Conservation (phyloP, 2,888 invertebrate genomes). For the Aphrophora alni region DNA sequence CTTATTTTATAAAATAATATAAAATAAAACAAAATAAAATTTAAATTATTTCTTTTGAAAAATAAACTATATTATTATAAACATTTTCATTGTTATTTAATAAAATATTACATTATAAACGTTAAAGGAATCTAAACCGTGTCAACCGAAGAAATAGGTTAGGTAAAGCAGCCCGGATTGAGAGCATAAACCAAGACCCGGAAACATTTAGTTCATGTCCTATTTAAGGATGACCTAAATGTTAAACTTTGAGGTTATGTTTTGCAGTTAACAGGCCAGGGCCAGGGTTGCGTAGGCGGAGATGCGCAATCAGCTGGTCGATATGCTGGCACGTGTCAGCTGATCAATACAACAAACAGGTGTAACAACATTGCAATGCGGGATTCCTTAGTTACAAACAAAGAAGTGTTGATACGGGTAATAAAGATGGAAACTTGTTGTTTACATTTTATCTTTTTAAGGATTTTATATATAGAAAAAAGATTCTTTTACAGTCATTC, state of each 20-base stretch:
- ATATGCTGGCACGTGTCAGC: conserved; percentile 1
- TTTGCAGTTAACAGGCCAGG: background rate
- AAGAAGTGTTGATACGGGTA: background rate
- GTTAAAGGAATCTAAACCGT: background rate
- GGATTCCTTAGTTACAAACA: no score
- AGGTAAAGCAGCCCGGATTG: background rate
- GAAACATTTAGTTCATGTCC: conserved; percentile 15
- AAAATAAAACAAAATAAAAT: no score
- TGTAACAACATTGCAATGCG: background rate
- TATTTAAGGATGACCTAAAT: conserved; percentile 48
- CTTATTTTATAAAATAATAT: no score
- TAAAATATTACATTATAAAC: no score
- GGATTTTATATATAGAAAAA: no score
- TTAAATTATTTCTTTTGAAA: no score
- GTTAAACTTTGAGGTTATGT: background rate
- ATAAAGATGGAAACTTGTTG: no score
- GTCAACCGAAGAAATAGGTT: background rate
- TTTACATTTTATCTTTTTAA: no score
- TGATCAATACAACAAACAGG: conserved; percentile 20
- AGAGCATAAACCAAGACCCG: conserved; percentile 27
- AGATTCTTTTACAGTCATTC: no score
- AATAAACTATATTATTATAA: no score
- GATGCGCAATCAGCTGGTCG: conserved; percentile 1
- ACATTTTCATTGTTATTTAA: no score
- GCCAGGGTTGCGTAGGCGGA: conserved; percentile 3